Percentiles rank a stretch among this genome's conserved stretches.
These are phyloP conservation scores for Sipha flava DNA, from an alignment of 1,140 invertebrate genomes.

Conservation along the genomic window DNA sequence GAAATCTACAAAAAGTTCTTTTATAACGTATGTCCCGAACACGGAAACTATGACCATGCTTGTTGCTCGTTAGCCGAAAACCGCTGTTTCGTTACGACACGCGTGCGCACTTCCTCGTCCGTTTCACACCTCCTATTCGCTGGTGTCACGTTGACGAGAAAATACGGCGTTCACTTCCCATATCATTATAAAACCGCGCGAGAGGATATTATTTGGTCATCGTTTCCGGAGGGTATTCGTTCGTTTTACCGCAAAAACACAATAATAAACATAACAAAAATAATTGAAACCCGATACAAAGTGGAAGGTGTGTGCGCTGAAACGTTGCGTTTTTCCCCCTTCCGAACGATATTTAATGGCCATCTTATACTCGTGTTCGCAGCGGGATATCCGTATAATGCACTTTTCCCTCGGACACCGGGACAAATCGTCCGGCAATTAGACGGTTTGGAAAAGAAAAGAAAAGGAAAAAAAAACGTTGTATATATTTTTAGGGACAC, in stretches of 20 bases:
- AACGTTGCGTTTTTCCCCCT: not conserved
- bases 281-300: slow-evolving; percentile 25
- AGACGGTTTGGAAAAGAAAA: not conserved
- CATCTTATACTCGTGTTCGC: slow-evolving; percentile 1
- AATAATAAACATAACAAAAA: not conserved
- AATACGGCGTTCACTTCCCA: not conserved
- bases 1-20: no score
- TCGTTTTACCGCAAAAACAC: slow-evolving; percentile 13
- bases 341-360: slow-evolving; percentile 10
- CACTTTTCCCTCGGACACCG: slow-evolving; percentile 2
- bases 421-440: slow-evolving; percentile 19
- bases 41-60: not conserved
- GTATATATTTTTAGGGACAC: slow-evolving; percentile 4
- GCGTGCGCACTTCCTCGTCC: not conserved
- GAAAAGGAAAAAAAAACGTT: not conserved
- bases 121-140: slow-evolving; percentile 11
- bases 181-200: slow-evolving; percentile 10
- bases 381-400: not conserved
- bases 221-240: slow-evolving; percentile 6
- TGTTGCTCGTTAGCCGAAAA: not conserved
- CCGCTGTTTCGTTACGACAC: slow-evolving; percentile 4
- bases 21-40: not conserved
- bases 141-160: not conserved
- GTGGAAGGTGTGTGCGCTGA: not conserved
- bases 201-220: slow-evolving; percentile 17